Evolutionary conservation across 2,888 invertebrate genomes (phyloP).

Genomic region (Eupsilia transversa): DNA sequence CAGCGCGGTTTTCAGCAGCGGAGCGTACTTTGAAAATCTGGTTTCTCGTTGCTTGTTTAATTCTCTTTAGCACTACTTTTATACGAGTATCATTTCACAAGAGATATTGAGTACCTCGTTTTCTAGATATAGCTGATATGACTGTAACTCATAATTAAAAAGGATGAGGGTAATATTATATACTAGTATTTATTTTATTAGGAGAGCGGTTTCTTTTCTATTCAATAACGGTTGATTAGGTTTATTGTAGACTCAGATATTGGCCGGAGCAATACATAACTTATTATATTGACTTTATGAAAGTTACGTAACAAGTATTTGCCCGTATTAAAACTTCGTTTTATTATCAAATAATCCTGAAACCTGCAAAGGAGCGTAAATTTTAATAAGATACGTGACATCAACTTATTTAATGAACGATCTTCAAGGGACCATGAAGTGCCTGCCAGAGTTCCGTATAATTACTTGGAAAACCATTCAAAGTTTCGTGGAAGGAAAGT

Average conservation of each 20-base stretch:
- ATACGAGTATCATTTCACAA: constrained; percentile 7
- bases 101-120: constrained; percentile 24
- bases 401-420: constrained; percentile 67
- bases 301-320: constrained; percentile 5
- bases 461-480: constrained; percentile 65
- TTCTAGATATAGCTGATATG: constrained; percentile 6
- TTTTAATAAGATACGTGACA: constrained; percentile 71
- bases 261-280: background rate
- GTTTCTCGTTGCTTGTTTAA: constrained; percentile 44
- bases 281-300: constrained; percentile 7
- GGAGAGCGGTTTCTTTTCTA: background rate
- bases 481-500: constrained; percentile 58
- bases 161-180: constrained; percentile 8
- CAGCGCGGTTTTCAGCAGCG: constrained; percentile 40
- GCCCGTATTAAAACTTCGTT: background rate
- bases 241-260: constrained; percentile 27
- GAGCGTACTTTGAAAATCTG: constrained; percentile 43
- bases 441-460: constrained; percentile 56
- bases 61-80: constrained; percentile 33
- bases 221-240: constrained; percentile 14
- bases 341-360: constrained; percentile 24
- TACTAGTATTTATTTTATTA: constrained; percentile 9
- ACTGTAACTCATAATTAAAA: constrained; percentile 15
- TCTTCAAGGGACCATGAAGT: constrained; percentile 60
- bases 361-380: constrained; percentile 47